Base-by-base conservation (phyloP, 2,113 vertebrate species). In the Zeus faber region DNA sequence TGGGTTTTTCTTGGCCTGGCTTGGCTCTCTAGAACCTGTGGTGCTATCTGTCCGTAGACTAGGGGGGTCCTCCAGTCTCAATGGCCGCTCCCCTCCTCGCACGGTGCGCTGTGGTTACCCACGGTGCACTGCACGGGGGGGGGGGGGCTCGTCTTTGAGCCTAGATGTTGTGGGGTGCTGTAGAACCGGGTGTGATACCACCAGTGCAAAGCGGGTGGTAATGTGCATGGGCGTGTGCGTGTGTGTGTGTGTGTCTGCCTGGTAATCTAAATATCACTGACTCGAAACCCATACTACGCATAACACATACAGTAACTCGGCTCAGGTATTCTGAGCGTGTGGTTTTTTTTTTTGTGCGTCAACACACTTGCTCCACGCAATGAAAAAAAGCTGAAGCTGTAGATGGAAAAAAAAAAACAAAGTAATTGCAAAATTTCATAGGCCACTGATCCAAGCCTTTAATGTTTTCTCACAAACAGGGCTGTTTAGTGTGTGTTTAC, bases 21-120 rank as follows among this genome's bases (percentile, higher is more conserved):
- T 85, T 85, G 81, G 80, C 85, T 85, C 79, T 76, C 74, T 87
- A 82, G 79, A 85, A 75, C 76, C 79, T 87, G 85, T 87, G 79
- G 82, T 84, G 83, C 77, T 85, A 61, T 77, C 73, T 88, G 86
- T 80, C 44, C n/a, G 14, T 85, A 77, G 80, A 79, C 55, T 55
- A 72, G 78, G 75, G 44, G 27, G 72, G 25, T 76, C n/a, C n/a
- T n/a, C 58, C 73, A 54, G 57, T 60, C 76, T 86, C 84, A 80
- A 86, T 84, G 84, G 81, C 40, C 61, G 69, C 79, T 70, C 11
- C 21, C 43, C 21, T 14, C 16, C 39, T 16, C 7, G n/a, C 16
- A 18, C 67, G 50, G 67, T 72, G 65, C 81, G 67, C 77, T 70
- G 58, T 49, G 8, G 41, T 67, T 18, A 33, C 17, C 11, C 58